phyloP scores from a whole-genome alignment of 2,888 invertebrate genomes.

The Deilephila elpenor region DNA sequence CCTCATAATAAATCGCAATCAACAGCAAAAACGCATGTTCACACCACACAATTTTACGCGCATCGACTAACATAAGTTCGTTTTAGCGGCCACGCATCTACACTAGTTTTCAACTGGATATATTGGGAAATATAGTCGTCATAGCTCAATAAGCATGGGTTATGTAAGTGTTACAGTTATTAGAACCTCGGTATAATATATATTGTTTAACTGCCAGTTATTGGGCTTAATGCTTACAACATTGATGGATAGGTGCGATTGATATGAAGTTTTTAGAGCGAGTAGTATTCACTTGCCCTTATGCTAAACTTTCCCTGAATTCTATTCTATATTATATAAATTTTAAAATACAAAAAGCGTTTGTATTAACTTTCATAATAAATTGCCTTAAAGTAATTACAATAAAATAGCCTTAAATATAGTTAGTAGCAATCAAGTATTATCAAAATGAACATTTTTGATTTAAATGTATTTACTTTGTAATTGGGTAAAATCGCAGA shows the following conservation, averaged over 20 bases:
- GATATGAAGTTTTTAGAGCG: not conserved
- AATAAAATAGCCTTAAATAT: too few relatives aligned
- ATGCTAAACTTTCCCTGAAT: too few relatives aligned
- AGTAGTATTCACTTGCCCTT: too few relatives aligned
- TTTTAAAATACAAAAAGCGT: too few relatives aligned
- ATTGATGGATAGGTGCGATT: not conserved
- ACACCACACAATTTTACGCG: conserved; percentile 6
- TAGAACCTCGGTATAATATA: conserved; percentile 1
- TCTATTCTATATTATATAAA: too few relatives aligned
- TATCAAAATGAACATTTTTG: too few relatives aligned
- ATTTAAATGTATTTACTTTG: too few relatives aligned
- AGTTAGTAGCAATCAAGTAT: too few relatives aligned
- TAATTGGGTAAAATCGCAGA: too few relatives aligned
- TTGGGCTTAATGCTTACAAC: not conserved
- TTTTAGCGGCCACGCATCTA: not conserved
- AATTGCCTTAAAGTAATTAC: too few relatives aligned
- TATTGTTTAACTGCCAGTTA: conserved; percentile 10
- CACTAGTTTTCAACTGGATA: not conserved
- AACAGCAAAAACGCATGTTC: conserved; percentile 6
- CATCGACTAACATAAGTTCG: not conserved
- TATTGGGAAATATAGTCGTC: conserved; percentile 7
- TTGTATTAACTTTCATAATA: too few relatives aligned
- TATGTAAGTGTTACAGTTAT: conserved; percentile 13
- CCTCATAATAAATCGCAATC: not conserved
- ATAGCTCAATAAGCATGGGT: conserved; percentile 8